A percentile compares a stretch with the other conserved stretches of the same genome.
Conservation (phyloP, 1,140 invertebrate species). For the Archivesica marissinica region DNA sequence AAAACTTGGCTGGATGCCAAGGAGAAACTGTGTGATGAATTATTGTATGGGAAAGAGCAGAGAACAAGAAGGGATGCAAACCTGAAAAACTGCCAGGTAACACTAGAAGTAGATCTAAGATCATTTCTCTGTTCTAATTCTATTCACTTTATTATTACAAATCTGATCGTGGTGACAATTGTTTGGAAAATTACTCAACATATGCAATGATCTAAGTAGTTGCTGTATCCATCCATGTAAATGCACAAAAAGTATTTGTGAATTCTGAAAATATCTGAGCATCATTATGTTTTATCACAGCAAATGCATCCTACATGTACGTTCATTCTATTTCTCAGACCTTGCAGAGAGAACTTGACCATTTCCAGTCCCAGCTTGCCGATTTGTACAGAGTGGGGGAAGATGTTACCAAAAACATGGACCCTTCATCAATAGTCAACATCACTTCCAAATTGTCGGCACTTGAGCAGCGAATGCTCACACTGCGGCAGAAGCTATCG, state of each 20-base stretch:
- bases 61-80: conserved; percentile 65
- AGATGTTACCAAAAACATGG: conserved; percentile 77
- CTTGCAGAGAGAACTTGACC: conserved; percentile 74
- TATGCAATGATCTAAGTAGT: too few relatives aligned
- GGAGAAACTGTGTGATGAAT: conserved; percentile 72
- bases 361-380: conserved; percentile 73
- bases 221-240: too few relatives aligned
- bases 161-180: too few relatives aligned
- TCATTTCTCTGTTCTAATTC: too few relatives aligned
- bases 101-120: too few relatives aligned
- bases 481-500: conserved; percentile 72
- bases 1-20: conserved; percentile 75
- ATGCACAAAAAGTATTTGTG: too few relatives aligned
- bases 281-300: not conserved
- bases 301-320: not conserved
- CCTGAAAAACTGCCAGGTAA: conserved; percentile 76
- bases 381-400: conserved; percentile 76
- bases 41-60: conserved; percentile 68
- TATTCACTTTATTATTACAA: too few relatives aligned
- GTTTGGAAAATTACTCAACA: too few relatives aligned
- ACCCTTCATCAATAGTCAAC: conserved; percentile 75
- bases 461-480: conserved; percentile 76
- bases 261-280: not conserved
- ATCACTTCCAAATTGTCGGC: conserved; percentile 76
- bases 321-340: conserved; percentile 63